Evolutionary conservation across 2,113 vertebrate genomes (phyloP), one percentile per base, ranked within the genome.

Genomic region (Bungarus multicinctus): DNA sequence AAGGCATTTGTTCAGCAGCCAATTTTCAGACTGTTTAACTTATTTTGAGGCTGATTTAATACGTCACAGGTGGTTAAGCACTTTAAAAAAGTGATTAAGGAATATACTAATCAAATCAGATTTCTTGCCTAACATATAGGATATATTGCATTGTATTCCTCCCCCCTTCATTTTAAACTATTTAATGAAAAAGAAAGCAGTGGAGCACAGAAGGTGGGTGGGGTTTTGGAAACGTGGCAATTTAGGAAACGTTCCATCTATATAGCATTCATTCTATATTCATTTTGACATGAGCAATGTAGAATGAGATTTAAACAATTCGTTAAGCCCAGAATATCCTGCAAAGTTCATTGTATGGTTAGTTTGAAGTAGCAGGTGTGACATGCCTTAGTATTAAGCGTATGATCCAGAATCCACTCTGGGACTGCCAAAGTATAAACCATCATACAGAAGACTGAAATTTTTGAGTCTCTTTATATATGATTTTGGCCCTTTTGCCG

Each of bases 351-450:
- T 4, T 1, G 43, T 90, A 90, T 86, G 1, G 0, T 0, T 52
- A 94, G 6, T 81, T 91, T 9, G 30, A 64, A 94, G 91, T 11
- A 93, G 2, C 89, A 94, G 58, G 69, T 94, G 86, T 3, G 93
- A 94, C 87, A 1, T 43, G 23, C 27, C 43, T 14, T 12, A 87
- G 25, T 89, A 12, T 16, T 60, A 91, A 57, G 89, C 69, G 11
- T 22, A 52, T n/a, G 34, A 85, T 25, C 22, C 0, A 3, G 91
- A 54, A 43, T 25, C n/a, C 10, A 53, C 64, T 25, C 30, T 57
- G 89, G 30, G 16, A 90, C 74, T 87, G 52, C 45, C 11, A 90
- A 90, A 87, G 39, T 87, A 64, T 85, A 52, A 90, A 14, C 5
- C 2, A 39, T 3, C 1, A 0, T 0, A 0, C 86, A 22, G 91